phyloP scores from a whole-genome alignment of 2,797 vertebrate species.

The Siniperca undulata region DNA sequence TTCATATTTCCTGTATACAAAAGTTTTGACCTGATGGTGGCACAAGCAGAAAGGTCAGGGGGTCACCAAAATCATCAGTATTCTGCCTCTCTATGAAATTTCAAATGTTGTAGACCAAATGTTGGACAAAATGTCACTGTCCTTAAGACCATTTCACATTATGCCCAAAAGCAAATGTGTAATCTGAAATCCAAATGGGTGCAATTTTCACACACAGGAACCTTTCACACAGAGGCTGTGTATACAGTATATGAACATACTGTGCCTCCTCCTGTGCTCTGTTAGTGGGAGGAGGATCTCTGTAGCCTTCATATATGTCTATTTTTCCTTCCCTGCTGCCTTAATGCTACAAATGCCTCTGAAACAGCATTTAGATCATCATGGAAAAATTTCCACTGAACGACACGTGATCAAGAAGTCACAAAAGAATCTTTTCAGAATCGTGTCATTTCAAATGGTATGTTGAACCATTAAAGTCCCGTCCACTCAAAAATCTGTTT shows the following conservation, averaged over 20 bases:
- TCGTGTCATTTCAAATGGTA: no score
- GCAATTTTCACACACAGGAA: conserved; percentile 1
- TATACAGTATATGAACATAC: conserved; percentile 6
- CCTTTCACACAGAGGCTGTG: conserved; percentile 16
- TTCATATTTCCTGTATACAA: not conserved
- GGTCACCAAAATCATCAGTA: conserved; percentile 9
- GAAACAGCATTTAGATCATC: not conserved
- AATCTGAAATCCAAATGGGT: not conserved
- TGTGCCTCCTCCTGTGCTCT: conserved; percentile 14
- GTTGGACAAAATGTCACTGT: not conserved
- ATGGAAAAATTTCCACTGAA: not conserved
- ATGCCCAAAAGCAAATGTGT: not conserved
- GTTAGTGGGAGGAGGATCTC: not conserved
- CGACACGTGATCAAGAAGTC: not conserved
- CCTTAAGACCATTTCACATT: not conserved
- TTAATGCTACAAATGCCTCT: not conserved
- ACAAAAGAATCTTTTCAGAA: not conserved
- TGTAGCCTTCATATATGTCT: not conserved
- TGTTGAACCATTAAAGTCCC: no score
- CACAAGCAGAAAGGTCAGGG: not conserved
- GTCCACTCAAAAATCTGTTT: no score
- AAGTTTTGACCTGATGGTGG: not conserved
- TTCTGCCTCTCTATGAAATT: conserved; percentile 2
- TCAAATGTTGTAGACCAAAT: conserved; percentile 1
- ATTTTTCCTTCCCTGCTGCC: not conserved